Conservation (phyloP, 1,140 invertebrate species). For the Eriocheir sinensis region DNA sequence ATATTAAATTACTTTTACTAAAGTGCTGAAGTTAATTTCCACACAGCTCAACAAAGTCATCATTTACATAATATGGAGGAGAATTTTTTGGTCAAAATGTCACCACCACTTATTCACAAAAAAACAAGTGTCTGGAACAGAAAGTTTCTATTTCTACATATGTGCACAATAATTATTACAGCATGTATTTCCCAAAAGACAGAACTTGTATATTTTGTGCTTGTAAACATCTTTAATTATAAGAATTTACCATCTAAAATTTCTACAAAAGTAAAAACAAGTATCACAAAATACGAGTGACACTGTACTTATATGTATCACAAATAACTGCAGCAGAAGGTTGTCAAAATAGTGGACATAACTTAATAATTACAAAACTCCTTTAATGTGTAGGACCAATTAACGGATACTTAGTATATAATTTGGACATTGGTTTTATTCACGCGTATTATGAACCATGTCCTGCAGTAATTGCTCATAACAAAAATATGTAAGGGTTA, state of each 20-base stretch:
- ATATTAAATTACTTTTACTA: background rate
- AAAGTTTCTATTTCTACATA: background rate
- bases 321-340: no score
- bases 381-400: no score
- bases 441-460: no score
- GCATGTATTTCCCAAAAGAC: background rate
- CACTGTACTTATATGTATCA: no score
- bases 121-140: background rate
- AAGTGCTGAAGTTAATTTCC: background rate
- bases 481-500: no score
- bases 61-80: background rate
- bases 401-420: no score
- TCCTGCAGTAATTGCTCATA: no score
- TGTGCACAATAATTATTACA: background rate
- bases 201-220: background rate
- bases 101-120: background rate
- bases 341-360: no score
- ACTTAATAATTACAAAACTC: no score
- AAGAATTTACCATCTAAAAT: no score
- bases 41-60: background rate
- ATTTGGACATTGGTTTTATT: no score
- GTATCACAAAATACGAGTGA: background rate
- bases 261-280: no score
- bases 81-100: background rate
- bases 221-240: background rate